Percentiles rank a stretch among this genome's conserved stretches.
Conservation (phyloP, 2,797 vertebrate species). For the Todus mexicanus region DNA sequence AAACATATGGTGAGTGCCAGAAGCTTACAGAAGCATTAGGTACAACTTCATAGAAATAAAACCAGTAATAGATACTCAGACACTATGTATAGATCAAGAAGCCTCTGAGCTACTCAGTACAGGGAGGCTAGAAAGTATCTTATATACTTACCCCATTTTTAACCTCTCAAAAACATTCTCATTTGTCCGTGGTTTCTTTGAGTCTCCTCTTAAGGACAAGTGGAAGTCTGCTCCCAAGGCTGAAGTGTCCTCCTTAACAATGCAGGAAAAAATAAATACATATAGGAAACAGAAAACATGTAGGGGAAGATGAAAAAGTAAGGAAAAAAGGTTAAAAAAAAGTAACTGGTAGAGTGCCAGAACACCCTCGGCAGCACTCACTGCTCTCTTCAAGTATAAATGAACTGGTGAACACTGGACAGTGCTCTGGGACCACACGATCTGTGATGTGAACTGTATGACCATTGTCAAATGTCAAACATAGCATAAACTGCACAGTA, state of each 20-base stretch:
- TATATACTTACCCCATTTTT: not conserved
- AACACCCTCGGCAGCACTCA: not conserved
- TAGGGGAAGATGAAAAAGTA: not conserved
- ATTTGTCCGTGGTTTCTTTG: not conserved
- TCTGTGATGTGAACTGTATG: not conserved
- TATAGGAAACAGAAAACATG: not conserved
- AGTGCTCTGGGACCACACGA: not conserved
- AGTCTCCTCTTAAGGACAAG: not conserved
- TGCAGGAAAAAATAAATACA: not conserved
- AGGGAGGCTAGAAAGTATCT: not conserved
- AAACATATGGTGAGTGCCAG: not conserved
- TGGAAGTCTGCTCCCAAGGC: not conserved
- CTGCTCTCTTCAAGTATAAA: not conserved
- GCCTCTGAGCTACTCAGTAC: not conserved
- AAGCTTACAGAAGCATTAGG: not conserved
- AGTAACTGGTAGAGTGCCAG: not conserved
- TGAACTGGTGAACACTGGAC: not conserved
- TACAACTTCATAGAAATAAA: not conserved
- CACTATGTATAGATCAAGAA: not conserved
- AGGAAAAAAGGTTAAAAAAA: not conserved
- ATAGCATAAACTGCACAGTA: not conserved
- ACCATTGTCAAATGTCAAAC: not conserved
- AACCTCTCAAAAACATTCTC: not conserved
- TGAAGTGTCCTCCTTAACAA: not conserved
- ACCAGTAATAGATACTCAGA: not conserved